A percentile compares a stretch with the other conserved stretches of the same genome.
Evolutionary conservation across 2,888 invertebrate species (phyloP).

Genomic region (Agrilus biguttatus): DNA sequence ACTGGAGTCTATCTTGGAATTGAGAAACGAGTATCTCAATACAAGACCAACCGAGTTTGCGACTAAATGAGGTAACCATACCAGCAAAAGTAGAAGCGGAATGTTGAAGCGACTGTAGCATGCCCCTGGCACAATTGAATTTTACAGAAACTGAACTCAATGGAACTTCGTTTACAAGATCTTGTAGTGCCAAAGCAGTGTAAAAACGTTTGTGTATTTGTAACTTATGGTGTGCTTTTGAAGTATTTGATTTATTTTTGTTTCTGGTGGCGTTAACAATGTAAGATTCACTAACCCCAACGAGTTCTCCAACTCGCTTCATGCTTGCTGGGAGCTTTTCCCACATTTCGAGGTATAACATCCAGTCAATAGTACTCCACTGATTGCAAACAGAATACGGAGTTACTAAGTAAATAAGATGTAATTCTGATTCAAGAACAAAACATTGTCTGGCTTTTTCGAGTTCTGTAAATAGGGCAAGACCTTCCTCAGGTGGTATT

Average conservation of each 20-base stretch:
- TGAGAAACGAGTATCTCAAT: slow-evolving; percentile 79
- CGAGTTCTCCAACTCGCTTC: slow-evolving; percentile 74
- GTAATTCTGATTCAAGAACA: slow-evolving; percentile 87
- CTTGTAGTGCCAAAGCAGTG: slow-evolving; percentile 80
- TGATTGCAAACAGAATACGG: slow-evolving; percentile 79
- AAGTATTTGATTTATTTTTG: slow-evolving; percentile 40
- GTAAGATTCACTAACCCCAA: slow-evolving; percentile 80
- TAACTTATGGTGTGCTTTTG: slow-evolving; percentile 33
- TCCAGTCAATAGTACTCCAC: slow-evolving; percentile 69
- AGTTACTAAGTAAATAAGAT: slow-evolving; percentile 89
- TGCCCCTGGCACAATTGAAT: slow-evolving; percentile 76
- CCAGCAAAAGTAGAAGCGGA: slow-evolving; percentile 92
- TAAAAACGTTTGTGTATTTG: slow-evolving; percentile 69
- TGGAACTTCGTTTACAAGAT: slow-evolving; percentile 82
- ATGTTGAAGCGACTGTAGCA: slow-evolving; percentile 88
- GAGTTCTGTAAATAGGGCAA: slow-evolving; percentile 77
- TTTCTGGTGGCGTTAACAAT: slow-evolving; percentile 65
- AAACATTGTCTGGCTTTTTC: slow-evolving; percentile 81
- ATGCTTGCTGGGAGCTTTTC: slow-evolving; percentile 62
- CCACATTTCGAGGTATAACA: slow-evolving; percentile 67
- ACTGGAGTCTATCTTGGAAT: slow-evolving; percentile 87
- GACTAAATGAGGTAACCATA: slow-evolving; percentile 94
- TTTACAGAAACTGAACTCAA: slow-evolving; percentile 67
- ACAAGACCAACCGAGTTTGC: slow-evolving; percentile 81
- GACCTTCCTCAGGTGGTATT: slow-evolving; percentile 86